phyloP scores from a whole-genome alignment of 2,888 invertebrate species.

The Panopea generosa region DNA sequence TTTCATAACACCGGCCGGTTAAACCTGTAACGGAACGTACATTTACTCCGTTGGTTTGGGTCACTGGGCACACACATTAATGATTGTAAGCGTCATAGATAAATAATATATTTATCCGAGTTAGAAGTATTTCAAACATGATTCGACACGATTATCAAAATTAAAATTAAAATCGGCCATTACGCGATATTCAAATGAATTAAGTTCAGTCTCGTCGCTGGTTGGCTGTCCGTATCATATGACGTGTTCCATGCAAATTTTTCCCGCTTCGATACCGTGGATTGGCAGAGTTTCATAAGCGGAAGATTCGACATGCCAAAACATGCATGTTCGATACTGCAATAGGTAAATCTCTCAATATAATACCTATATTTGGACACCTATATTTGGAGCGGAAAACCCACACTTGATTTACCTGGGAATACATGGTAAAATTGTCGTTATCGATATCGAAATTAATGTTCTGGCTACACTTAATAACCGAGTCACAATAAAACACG shows the following conservation, averaged over 20 bases:
- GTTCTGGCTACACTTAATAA: too few species aligned
- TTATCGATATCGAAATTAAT: too few species aligned
- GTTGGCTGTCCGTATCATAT: constrained; percentile 43
- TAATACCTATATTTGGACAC: constrained; percentile 19
- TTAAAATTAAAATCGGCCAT: constrained; percentile 21
- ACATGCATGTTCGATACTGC: constrained; percentile 41
- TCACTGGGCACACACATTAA: constrained; percentile 24
- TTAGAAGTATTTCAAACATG: constrained; percentile 27
- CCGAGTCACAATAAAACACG: too few species aligned
- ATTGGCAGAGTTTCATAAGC: constrained; percentile 63
- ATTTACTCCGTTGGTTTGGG: constrained; percentile 27
- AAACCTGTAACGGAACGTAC: constrained; percentile 25
- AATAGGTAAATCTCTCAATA: constrained; percentile 52
- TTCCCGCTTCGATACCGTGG: constrained; percentile 62
- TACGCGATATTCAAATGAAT: constrained; percentile 62
- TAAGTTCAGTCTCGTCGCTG: constrained; percentile 38
- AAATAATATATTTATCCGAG: constrained; percentile 38
- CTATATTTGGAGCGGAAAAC: too few species aligned
- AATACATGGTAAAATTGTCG: too few species aligned
- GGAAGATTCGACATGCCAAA: constrained; percentile 55
- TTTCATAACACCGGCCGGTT: constrained; percentile 13
- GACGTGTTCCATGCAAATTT: constrained; percentile 66
- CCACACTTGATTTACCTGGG: too few species aligned
- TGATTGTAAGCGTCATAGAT: constrained; percentile 10
- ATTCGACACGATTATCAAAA: constrained; percentile 9